phyloP scores from a whole-genome alignment of 2,888 invertebrate species.

The Agriopis marginaria region DNA sequence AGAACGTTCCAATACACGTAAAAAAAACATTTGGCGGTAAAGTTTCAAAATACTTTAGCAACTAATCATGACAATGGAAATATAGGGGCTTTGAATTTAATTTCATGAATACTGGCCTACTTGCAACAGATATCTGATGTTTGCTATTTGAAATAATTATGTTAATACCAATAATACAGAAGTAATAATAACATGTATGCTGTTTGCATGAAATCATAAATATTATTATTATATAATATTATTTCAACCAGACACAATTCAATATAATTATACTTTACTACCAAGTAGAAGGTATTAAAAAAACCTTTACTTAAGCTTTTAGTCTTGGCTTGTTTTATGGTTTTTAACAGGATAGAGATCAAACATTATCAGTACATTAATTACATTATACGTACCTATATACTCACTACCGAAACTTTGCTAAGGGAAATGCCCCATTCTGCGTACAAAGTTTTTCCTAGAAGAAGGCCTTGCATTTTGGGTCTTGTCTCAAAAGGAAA shows the following conservation, averaged over 20 bases:
- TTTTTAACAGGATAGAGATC: no score
- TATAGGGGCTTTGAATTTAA: background rate
- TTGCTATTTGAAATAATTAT: no score
- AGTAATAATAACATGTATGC: no score
- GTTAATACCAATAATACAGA: no score
- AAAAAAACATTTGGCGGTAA: background rate
- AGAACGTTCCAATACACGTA: background rate
- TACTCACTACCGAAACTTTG: background rate
- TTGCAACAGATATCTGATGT: background rate
- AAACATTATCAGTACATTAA: background rate
- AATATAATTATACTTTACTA: no score
- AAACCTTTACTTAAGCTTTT: no score
- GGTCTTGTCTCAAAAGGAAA: constrained; percentile 65
- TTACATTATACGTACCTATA: background rate
- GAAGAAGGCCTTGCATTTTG: constrained; percentile 56
- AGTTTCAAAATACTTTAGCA: background rate
- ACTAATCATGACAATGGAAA: background rate
- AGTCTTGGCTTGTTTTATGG: no score
- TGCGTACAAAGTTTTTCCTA: constrained; percentile 17
- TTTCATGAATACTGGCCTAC: background rate
- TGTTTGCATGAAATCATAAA: no score
- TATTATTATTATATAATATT: no score
- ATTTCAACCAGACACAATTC: no score
- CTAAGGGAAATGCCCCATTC: constrained; percentile 14
- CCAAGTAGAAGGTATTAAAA: no score